phyloP scores from a whole-genome alignment of 2,888 invertebrate genomes.

The Netelia inedita region DNA sequence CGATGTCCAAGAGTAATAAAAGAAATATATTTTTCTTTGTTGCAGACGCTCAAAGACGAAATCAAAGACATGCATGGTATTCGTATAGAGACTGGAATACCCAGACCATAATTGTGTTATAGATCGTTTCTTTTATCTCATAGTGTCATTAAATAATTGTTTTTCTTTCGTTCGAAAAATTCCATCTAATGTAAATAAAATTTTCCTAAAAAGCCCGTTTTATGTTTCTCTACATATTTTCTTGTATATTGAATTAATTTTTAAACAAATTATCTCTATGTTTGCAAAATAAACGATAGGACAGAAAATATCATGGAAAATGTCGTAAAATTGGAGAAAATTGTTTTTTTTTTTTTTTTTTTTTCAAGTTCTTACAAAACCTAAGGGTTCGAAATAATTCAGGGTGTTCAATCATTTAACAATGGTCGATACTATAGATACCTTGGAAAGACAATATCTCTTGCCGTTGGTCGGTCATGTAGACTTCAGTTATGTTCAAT shows the following conservation, averaged over 20 bases:
- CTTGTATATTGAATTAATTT: constrained; percentile 40
- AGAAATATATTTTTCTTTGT: constrained; percentile 62
- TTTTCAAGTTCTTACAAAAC: too few relatives aligned
- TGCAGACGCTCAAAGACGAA: constrained; percentile 89
- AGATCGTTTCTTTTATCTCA: not conserved
- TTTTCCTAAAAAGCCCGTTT: not conserved
- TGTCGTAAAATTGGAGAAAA: too few relatives aligned
- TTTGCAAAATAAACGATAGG: not conserved
- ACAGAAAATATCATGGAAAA: too few relatives aligned
- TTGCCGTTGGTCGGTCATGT: too few relatives aligned
- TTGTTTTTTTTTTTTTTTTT: too few relatives aligned
- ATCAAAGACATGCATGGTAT: constrained; percentile 95
- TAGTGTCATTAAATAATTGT: constrained; percentile 12
- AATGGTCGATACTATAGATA: too few relatives aligned
- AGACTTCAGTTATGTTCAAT: too few relatives aligned
- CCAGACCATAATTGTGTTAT: constrained; percentile 45
- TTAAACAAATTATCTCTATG: not conserved
- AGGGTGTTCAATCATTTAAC: too few relatives aligned
- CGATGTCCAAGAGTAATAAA: not conserved
- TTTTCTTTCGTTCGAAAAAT: not conserved
- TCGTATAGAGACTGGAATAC: constrained; percentile 89
- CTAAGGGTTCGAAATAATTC: too few relatives aligned
- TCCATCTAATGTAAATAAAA: constrained; percentile 45
- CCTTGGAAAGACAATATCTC: too few relatives aligned
- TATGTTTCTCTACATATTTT: constrained; percentile 54